Conservation (phyloP, 2,888 invertebrate species). For the Scaptomyza cyrtandrae region DNA sequence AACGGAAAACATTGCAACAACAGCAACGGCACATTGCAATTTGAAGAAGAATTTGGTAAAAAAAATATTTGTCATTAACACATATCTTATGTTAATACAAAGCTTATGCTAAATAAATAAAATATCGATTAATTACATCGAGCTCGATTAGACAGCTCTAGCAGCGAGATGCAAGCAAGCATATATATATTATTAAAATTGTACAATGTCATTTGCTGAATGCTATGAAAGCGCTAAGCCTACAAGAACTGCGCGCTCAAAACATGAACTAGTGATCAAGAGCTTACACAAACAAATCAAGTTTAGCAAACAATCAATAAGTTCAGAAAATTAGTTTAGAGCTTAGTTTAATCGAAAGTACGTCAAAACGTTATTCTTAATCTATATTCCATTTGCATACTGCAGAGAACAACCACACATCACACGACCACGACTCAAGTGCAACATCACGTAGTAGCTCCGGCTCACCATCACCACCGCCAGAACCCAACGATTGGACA, state of each 20-base stretch:
- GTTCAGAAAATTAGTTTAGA: no score
- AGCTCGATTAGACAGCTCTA: neutral
- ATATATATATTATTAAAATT: neutral
- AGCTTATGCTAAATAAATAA: neutral
- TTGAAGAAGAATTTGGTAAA: conserved; percentile 67
- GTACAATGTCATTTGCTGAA: neutral
- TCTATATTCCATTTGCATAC: neutral
- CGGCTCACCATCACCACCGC: conserved; percentile 75
- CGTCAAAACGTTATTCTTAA: neutral
- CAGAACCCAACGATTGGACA: conserved; percentile 89
- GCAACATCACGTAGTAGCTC: conserved; percentile 73
- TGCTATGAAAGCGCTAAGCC: neutral
- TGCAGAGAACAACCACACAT: conserved; percentile 67
- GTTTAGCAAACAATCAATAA: neutral
- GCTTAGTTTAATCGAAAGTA: conserved; percentile 1
- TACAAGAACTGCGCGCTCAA: neutral
- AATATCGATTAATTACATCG: neutral
- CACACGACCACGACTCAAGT: conserved; percentile 67
- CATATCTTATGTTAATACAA: no score
- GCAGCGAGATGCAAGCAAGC: neutral
- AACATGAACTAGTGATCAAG: neutral
- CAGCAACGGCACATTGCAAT: conserved; percentile 44
- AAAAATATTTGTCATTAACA: neutral
- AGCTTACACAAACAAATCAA: neutral
- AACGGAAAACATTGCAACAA: conserved; percentile 49